A percentile compares a stretch with the other conserved stretches of the same genome.
phyloP scores from a whole-genome alignment of 2,888 invertebrate species.

The Watsonalla binaria region DNA sequence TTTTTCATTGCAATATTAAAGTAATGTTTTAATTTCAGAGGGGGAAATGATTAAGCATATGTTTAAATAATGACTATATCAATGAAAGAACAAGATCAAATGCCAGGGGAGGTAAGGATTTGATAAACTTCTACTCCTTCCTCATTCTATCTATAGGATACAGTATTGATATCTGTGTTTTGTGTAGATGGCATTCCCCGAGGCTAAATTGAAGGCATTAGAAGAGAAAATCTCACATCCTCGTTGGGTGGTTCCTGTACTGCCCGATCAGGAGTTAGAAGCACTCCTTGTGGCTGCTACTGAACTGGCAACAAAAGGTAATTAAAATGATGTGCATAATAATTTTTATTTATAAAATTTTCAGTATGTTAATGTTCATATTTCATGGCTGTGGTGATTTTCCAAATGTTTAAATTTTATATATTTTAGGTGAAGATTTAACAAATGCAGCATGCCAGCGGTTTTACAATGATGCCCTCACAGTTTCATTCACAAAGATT shows the following conservation, averaged over 20 bases:
- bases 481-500: conserved; percentile 96
- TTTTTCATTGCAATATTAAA: not conserved
- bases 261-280: conserved; percentile 97
- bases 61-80: conserved; percentile 74
- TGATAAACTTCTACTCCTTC: not conserved
- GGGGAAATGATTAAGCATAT: conserved; percentile 64
- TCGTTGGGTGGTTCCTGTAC: conserved; percentile 97
- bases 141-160: not conserved
- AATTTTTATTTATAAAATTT: conserved; percentile 2
- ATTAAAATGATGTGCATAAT: conserved; percentile 1
- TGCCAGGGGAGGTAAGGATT: conserved; percentile 68
- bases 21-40: conserved; percentile 33
- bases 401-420: not conserved
- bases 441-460: conserved; percentile 94
- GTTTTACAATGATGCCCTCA: conserved; percentile 96
- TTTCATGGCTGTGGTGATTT: conserved; percentile 7
- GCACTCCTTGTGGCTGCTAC: conserved; percentile 93
- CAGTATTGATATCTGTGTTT: conserved; percentile 2
- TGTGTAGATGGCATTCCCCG: conserved; percentile 84
- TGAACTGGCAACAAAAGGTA: conserved; percentile 90
- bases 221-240: conserved; percentile 98
- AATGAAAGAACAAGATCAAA: conserved; percentile 74
- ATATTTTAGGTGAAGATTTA: conserved; percentile 86
- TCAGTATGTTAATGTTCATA: conserved; percentile 5
- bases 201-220: conserved; percentile 89